Percentiles rank a stretch among this genome's conserved stretches.
These are phyloP conservation scores for Chanos chanos DNA, from an alignment of 2,797 vertebrate genomes.

Conservation along the genomic window DNA sequence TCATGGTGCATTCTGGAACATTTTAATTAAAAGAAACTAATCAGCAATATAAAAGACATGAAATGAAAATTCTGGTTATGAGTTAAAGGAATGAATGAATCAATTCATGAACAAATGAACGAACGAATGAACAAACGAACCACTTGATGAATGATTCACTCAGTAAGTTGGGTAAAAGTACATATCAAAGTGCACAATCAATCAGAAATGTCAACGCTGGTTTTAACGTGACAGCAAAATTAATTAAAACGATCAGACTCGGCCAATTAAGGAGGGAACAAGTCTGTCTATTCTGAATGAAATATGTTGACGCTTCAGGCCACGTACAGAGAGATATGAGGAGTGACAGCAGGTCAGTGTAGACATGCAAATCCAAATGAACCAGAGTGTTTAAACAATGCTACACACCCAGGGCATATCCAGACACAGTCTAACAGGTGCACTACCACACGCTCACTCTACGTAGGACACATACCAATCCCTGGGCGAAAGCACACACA, in stretches of 20 bases:
- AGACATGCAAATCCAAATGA: slow-evolving; percentile 47
- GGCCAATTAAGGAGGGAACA: slow-evolving; percentile 45
- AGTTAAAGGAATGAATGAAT: no score
- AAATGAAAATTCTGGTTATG: background rate
- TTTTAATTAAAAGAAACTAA: no score
- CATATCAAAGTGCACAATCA: slow-evolving; percentile 21
- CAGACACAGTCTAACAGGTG: background rate
- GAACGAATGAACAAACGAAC: background rate
- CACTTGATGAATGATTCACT: background rate
- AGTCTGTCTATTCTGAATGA: slow-evolving; percentile 18
- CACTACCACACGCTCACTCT: no score
- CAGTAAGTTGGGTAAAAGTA: slow-evolving; percentile 4
- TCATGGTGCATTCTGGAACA: background rate
- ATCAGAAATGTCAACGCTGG: slow-evolving; percentile 50
- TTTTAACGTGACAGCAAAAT: slow-evolving; percentile 58
- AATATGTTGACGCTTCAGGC: slow-evolving; percentile 23
- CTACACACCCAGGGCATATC: slow-evolving; percentile 23
- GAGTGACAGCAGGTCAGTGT: slow-evolving; percentile 16
- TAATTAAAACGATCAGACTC: slow-evolving; percentile 53
- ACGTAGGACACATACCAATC: no score
- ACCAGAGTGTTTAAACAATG: slow-evolving; percentile 30
- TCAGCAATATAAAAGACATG: background rate
- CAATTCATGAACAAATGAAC: no score
- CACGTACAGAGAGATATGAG: slow-evolving; percentile 20
- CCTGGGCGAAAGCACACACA: no score